Evolutionary conservation across 2,888 invertebrate species (phyloP).

Genomic region (Parnassius orleans): DNA sequence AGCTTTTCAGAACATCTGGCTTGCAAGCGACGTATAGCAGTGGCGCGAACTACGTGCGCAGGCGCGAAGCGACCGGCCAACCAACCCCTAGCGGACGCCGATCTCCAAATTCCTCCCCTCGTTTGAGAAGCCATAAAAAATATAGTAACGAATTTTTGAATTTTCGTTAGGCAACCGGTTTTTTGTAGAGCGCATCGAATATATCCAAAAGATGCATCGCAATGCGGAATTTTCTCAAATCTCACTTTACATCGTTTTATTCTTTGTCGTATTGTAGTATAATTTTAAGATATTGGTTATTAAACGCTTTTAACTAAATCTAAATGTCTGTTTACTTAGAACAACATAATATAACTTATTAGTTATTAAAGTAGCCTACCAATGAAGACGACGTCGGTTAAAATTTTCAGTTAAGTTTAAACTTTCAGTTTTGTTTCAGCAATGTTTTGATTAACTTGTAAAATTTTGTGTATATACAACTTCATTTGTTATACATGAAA

Average conservation of each 20-base stretch:
- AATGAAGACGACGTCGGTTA: not conserved
- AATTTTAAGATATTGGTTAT: not conserved
- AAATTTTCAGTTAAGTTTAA: slow-evolving; percentile 1
- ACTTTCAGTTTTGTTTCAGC: no score
- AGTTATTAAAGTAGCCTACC: not conserved
- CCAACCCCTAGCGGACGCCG: slow-evolving; percentile 70
- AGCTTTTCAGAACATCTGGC: slow-evolving; percentile 81
- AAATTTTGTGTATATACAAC: not conserved
- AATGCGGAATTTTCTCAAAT: slow-evolving; percentile 20
- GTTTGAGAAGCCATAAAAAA: slow-evolving; percentile 74
- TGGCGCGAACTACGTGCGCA: slow-evolving; percentile 81
- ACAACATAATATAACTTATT: not conserved
- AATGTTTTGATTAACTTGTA: not conserved
- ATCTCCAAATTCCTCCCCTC: slow-evolving; percentile 71
- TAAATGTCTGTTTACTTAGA: slow-evolving; percentile 1
- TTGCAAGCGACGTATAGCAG: slow-evolving; percentile 75
- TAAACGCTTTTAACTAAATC: not conserved
- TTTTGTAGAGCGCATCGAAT: slow-evolving; percentile 42
- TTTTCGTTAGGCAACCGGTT: slow-evolving; percentile 72
- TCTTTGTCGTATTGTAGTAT: not conserved
- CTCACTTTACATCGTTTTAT: not conserved
- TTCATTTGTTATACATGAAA: not conserved
- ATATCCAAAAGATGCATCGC: slow-evolving; percentile 24
- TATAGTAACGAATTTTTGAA: slow-evolving; percentile 74
- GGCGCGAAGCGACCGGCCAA: slow-evolving; percentile 71